phyloP scores from a whole-genome alignment of 1,140 invertebrate species.

The Drosophila ercepeae region DNA sequence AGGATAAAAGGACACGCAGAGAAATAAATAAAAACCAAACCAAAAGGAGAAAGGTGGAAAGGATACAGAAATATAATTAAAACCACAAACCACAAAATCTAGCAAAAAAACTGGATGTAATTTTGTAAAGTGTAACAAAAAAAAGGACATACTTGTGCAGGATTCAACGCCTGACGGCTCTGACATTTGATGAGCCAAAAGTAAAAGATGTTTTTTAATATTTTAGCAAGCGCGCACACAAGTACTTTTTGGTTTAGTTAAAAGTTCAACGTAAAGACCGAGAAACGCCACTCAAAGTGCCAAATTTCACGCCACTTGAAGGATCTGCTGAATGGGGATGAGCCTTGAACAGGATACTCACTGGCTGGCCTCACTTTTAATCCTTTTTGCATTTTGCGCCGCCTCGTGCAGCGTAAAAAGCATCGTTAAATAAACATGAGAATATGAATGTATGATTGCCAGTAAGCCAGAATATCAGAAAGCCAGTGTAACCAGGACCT shows the following conservation, averaged over 20 bases:
- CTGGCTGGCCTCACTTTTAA: constrained; percentile 46
- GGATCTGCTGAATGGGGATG: constrained; percentile 3
- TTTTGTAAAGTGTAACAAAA: background rate
- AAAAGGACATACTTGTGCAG: background rate
- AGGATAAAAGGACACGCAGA: background rate
- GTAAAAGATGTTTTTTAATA: constrained; percentile 35
- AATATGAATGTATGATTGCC: constrained; percentile 76
- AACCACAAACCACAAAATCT: too few species aligned
- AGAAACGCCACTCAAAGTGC: constrained; percentile 64
- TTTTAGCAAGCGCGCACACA: constrained; percentile 25
- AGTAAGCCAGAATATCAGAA: background rate
- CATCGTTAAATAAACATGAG: constrained; percentile 81
- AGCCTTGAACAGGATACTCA: background rate
- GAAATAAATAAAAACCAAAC: too few species aligned
- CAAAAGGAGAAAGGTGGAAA: too few species aligned
- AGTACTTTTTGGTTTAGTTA: constrained; percentile 61
- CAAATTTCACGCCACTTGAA: constrained; percentile 75
- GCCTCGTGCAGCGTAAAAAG: constrained; percentile 66
- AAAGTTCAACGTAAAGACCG: constrained; percentile 60
- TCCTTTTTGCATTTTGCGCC: constrained; percentile 71
- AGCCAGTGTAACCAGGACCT: background rate
- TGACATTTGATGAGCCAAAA: constrained; percentile 56
- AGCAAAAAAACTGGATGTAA: too few species aligned
- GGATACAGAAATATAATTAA: too few species aligned
- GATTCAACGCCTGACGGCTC: constrained; percentile 13